Conservation (phyloP, 2,113 vertebrate genomes). For the Pseudonaja textilis region DNA sequence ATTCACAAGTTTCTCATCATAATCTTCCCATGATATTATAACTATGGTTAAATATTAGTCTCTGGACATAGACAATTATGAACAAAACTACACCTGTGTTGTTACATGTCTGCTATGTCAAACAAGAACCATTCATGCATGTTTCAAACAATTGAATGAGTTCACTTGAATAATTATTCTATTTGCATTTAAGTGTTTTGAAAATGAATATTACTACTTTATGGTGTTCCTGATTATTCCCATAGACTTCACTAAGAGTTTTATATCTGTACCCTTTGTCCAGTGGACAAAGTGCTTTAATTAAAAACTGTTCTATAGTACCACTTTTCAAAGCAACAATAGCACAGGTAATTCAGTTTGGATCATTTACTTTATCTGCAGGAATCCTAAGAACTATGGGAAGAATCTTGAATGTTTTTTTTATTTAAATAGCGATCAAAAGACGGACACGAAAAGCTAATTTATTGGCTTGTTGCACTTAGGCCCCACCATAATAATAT, state of each 20-base stretch:
- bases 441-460: not conserved
- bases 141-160: not conserved
- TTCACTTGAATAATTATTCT: conserved; percentile 12
- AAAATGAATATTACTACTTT: conserved; percentile 9
- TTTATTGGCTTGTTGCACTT: not conserved
- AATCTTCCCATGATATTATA: conserved; percentile 10
- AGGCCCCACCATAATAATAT: not conserved
- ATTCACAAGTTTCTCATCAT: not conserved
- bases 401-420: not conserved
- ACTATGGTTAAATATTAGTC: conserved; percentile 12
- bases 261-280: conserved; percentile 25
- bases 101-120: not conserved
- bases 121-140: not conserved
- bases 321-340: not conserved
- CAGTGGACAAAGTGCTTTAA: conserved; percentile 26
- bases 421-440: not conserved
- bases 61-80: conserved; percentile 12
- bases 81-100: not conserved
- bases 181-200: conserved; percentile 15
- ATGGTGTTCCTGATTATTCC: conserved; percentile 15
- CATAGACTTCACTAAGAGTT: not conserved
- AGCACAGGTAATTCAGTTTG: conserved; percentile 4
- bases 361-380: not conserved
- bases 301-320: conserved; percentile 25
- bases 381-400: conserved; percentile 21